Percentiles rank a stretch among this genome's conserved stretches.
Evolutionary conservation across 2,888 invertebrate species (phyloP).

Genomic region (Pycnomerus fuliginosus): DNA sequence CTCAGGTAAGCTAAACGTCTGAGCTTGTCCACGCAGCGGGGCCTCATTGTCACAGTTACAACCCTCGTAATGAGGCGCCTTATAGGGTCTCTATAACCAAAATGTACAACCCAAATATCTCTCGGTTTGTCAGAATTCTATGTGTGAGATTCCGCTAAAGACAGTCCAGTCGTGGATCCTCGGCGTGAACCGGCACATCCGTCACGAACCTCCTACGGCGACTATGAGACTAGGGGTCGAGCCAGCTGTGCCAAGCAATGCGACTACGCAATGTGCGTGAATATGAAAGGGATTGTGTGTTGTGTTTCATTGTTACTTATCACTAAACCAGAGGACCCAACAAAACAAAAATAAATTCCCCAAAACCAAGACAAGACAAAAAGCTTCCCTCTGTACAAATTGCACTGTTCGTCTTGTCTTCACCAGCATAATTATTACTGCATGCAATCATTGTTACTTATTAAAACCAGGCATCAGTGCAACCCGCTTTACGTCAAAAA

Average conservation of each 20-base stretch:
- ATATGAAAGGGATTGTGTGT: slow-evolving; percentile 39
- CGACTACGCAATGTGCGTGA: slow-evolving; percentile 41
- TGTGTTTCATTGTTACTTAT: slow-evolving; percentile 41
- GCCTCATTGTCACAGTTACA: no score
- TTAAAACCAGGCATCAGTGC: slow-evolving; percentile 30
- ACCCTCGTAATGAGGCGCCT: no score
- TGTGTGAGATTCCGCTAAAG: no score
- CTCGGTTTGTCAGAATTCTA: no score
- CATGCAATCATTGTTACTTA: slow-evolving; percentile 20
- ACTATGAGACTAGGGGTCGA: slow-evolving; percentile 34
- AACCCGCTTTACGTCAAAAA: slow-evolving; percentile 12
- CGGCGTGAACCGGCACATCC: no score
- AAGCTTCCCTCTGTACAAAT: slow-evolving; percentile 5
- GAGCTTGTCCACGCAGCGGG: no score
- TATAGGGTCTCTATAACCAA: no score
- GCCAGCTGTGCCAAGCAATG: slow-evolving; percentile 50
- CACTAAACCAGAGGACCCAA: slow-evolving; percentile 27
- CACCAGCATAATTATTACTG: slow-evolving; percentile 9
- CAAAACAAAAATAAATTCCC: slow-evolving; percentile 18
- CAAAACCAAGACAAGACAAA: slow-evolving; percentile 16
- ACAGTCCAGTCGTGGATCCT: no score
- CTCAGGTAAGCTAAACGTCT: no score
- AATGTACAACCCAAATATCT: no score
- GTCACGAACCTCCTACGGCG: no score
- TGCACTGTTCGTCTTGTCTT: slow-evolving; percentile 12